Evolutionary conservation across 1,140 invertebrate species (phyloP).

Genomic region (Platorchestia sp.): DNA sequence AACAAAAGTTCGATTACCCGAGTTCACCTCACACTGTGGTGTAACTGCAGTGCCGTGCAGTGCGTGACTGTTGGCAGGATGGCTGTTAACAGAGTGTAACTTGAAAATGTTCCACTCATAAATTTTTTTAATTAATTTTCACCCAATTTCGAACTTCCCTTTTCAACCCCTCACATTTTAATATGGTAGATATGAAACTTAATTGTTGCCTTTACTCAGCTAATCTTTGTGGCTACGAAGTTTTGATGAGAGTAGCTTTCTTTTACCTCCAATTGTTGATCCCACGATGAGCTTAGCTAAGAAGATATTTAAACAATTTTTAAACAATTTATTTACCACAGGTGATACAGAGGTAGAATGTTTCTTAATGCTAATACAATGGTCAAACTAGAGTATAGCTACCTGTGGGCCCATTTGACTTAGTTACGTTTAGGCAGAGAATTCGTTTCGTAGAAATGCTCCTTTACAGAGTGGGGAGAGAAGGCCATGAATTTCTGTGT

Average conservation of each 20-base stretch:
- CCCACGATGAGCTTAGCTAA: too few species aligned
- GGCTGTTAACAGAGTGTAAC: not conserved
- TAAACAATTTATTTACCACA: too few species aligned
- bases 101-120: not conserved
- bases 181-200: not conserved
- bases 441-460: not conserved
- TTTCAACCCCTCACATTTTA: not conserved
- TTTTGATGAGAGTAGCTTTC: too few species aligned
- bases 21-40: not conserved
- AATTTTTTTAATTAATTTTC: not conserved
- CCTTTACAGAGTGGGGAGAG: not conserved
- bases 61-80: not conserved
- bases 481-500: not conserved
- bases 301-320: too few species aligned
- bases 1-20: not conserved
- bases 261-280: too few species aligned
- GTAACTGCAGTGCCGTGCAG: not conserved
- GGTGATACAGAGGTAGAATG: too few species aligned
- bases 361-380: too few species aligned
- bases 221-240: not conserved
- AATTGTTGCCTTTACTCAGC: not conserved
- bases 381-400: too few species aligned
- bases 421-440: not conserved
- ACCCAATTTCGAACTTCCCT: not conserved
- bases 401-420: too few species aligned